Evolutionary conservation across 2,888 invertebrate genomes (phyloP), one percentile per base, ranked within the genome.

Genomic region (Junonia oenone): DNA sequence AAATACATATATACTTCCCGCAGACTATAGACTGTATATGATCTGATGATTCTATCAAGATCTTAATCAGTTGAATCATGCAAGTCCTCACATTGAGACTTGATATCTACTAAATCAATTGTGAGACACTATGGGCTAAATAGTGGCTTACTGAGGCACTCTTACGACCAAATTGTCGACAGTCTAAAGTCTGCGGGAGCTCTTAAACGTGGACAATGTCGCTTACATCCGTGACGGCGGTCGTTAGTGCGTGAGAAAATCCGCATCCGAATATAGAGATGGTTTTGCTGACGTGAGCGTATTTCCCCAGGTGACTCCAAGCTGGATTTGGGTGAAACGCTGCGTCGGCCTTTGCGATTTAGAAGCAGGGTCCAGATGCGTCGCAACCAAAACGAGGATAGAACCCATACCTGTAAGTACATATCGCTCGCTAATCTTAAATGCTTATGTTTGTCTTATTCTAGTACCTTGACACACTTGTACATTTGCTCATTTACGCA

Each of bases 321-420:
- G 82, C 40, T 79, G 83, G 4, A 83, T 87, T 58, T 90, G 89
- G 89, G 83, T 89, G 51, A 87, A 87, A 63, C 73, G 84, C 9
- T 90, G 89, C 66, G 81, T 83, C 51, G 89, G 89, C 6, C 77
- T 87, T 48, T 89, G 89, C 70, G 82, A 83, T 68, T 80, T 73
- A 62, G 78, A 76, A 35, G 73, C 70, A 55, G 83, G 80, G 48
- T 75, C 79, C 53, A 67, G 69, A 26, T 90, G 89, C 68, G 71
- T 80, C 35, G 69, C 87, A 35, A 75, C 72, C 2, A 76, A 75
- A 50, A 78, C 72, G 9, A 70, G 58, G 58, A 73, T 65, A 46
- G 72, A 78, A 45, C 70, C 81, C 51, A 78, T 89, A 68, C 87
- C 88, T 67, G 89, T 89, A 68, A 83, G 83, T 72, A 1, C 29